Base-by-base conservation (phyloP, 1,140 invertebrate genomes). In the Cardiocondyla obscurior region DNA sequence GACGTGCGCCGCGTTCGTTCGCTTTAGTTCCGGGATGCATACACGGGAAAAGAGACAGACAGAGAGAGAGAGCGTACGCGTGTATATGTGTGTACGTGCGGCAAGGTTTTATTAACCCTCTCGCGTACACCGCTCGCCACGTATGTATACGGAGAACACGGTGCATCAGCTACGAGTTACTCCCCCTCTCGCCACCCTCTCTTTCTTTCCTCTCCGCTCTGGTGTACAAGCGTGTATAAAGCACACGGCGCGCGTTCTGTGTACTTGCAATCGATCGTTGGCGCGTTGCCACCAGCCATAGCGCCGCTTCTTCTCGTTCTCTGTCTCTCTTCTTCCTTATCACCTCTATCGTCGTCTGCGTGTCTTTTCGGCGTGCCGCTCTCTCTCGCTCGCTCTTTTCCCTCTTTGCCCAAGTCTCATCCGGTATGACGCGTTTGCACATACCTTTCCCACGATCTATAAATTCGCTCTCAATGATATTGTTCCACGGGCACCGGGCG, bases 361-460 rank as follows among this genome's bases (percentile, higher is more conserved):
- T 39, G 16, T 60, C 33, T 60, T 22, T 72, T 42, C 16, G 36
- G 2, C 19, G 22, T 28, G 7, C 16, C 0, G 16, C 7, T 28
- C 7, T n/a, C 16, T 5, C n/a, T 19, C 8, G 10, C 8, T 39
- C 19, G 12, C 33, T 39, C 19, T 22, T 2, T 28, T 33, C 55
- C 8, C 16, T 22, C 42, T 42, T 62, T 12, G 19, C 58, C 19
- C 42, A n/a, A n/a, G 25, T 67, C 49, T 42, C 74, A 25, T 57
- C 49, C 39, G n/a, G 25, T 57, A 33, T 19, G 53, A 67, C 51
- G 49, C 69, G 64, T 67, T 62, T 36, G 74, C 70, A 81, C 87
- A 88, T 88, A 88, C 86, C 87, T 88, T 88, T 88, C 87, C 87
- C 87, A 88, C 87, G 87, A 88, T 62, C 83, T 85, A 88, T 88